Percentiles rank a stretch among this genome's conserved stretches.
phyloP scores from a whole-genome alignment of 2,888 invertebrate species.

The Eupithecia insigniata region DNA sequence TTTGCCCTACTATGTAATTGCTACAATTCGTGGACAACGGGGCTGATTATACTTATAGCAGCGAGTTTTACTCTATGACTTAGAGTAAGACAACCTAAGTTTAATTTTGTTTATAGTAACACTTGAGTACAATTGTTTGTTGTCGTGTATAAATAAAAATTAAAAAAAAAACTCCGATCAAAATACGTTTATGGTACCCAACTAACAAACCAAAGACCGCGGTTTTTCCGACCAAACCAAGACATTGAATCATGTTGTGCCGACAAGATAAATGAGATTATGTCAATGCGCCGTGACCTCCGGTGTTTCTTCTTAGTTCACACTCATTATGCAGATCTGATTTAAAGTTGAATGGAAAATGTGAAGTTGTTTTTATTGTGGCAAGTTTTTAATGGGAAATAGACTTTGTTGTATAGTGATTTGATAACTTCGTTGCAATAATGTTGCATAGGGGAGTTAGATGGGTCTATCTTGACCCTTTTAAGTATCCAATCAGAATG shows the following conservation, averaged over 20 bases:
- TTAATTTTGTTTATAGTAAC: too few relatives aligned
- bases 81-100: too few relatives aligned
- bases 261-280: constrained; percentile 68
- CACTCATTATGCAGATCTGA: constrained; percentile 40
- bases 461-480: neutral
- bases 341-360: constrained; percentile 38
- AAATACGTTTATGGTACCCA: too few relatives aligned
- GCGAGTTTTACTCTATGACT: too few relatives aligned
- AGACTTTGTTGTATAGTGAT: neutral
- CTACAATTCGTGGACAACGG: too few relatives aligned
- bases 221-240: constrained; percentile 32
- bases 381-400: constrained; percentile 7
- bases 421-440: neutral
- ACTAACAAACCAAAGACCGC: neutral
- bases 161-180: neutral
- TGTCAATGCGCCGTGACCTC: constrained; percentile 47
- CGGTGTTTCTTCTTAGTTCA: constrained; percentile 37
- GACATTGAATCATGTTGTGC: constrained; percentile 68
- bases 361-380: constrained; percentile 35
- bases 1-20: too few relatives aligned
- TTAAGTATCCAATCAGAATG: neutral
- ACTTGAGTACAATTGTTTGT: too few relatives aligned
- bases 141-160: too few relatives aligned
- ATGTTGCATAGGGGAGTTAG: neutral
- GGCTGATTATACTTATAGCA: too few relatives aligned